Evolutionary conservation across 2,888 invertebrate species (phyloP), one percentile per base, ranked within the genome.

Genomic region (Tryphoninae sp.): DNA sequence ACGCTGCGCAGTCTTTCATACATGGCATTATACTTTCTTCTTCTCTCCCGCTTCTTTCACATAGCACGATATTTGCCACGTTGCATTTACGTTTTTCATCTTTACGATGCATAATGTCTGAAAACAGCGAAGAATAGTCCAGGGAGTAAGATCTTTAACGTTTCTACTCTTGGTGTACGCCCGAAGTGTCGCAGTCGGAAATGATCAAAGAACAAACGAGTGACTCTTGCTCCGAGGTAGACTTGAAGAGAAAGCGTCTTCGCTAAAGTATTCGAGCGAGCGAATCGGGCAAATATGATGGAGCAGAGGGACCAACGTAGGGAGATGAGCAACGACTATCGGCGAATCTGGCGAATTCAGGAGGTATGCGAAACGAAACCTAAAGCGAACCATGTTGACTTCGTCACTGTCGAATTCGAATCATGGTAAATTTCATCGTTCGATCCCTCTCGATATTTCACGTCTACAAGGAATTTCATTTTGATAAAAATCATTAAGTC

Each of bases 181-280:
- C 2, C 26, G 26, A 3, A 26, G 26, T 26, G 65, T 65, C 65
- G 42, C 58, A 23, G 40, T 53, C 42, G 16, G 6, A 49, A 72
- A 40, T 65, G 59, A 78, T 73, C 65, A 73, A 67, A 78, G 49
- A 67, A 13, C 65, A 19, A 45, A 4, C 33, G 26, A 67, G 65
- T 19, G 8, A 23, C 26, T 19, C 11, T n/a, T 68, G 16, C 9
- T 22, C 26, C 49, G 49, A 26, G 51, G 22, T n/a, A 67, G 49
- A 4, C n/a, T 65, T 65, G 23, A n/a, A 2, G 19, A 49, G 16
- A 67, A 62, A 67, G 49, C 26, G 16, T 42, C 26, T 49, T 67
- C 26, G n/a, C 26, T 6, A 33, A 9, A 49, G 26, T 68, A 55
- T 55, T 40, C 16, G 53, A 33, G 13, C 26, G 51, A 8, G n/a